These are phyloP conservation scores for Cottoperca gobio DNA, from an alignment of 2,797 vertebrate genomes.

Conservation along the genomic window DNA sequence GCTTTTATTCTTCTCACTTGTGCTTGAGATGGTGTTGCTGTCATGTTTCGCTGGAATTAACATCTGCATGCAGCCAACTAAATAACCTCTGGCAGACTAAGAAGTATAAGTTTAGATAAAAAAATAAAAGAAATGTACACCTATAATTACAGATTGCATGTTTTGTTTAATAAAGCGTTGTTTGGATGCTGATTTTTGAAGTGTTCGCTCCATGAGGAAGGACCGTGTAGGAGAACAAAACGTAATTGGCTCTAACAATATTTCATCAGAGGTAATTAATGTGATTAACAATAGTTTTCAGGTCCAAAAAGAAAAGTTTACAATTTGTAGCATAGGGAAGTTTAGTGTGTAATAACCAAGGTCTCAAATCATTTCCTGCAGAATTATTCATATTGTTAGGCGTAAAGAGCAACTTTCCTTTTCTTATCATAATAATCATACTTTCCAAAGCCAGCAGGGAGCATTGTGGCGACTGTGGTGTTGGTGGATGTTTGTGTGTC, in stretches of 20 bases:
- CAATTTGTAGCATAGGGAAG: no score
- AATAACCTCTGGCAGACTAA: no score
- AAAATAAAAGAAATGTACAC: not conserved
- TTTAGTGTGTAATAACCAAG: not conserved
- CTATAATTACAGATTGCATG: not conserved
- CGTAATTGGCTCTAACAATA: constrained; percentile 29
- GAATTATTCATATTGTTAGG: not conserved
- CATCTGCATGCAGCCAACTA: constrained; percentile 20
- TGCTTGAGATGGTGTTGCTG: not conserved
- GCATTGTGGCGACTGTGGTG: not conserved
- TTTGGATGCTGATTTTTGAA: constrained; percentile 24
- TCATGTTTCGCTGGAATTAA: not conserved
- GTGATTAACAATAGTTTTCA: not conserved
- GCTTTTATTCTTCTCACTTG: constrained; percentile 14
- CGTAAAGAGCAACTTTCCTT: not conserved
- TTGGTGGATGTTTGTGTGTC: constrained; percentile 43
- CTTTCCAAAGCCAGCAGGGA: not conserved
- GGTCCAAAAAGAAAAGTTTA: no score
- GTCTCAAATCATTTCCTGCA: not conserved
- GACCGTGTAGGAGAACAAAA: constrained; percentile 20
- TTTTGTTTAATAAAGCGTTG: not conserved
- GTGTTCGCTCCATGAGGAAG: not conserved
- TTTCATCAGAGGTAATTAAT: constrained; percentile 24
- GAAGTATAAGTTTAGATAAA: no score
- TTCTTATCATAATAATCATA: not conserved